Base-by-base conservation (phyloP, 2,888 invertebrate genomes). In the Trachelus tabidus region DNA sequence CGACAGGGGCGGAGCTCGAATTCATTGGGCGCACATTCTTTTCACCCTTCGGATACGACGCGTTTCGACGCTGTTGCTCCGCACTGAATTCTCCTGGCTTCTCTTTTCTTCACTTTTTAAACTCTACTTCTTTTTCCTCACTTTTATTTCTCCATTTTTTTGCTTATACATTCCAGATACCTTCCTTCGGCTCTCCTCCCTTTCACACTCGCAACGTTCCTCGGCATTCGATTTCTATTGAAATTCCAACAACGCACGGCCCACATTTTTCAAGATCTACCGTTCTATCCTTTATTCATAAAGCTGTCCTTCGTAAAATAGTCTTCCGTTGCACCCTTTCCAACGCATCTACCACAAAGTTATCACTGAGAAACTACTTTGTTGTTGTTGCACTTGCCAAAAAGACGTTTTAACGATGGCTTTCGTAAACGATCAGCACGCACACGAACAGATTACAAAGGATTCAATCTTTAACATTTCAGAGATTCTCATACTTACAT, bases 1-100 rank as follows among this genome's bases (percentile, higher is more conserved):
- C 79, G 76, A 80, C 80, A 79, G 81, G 84, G 90, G 90, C 89
- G 89, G 88, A 81, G 89, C 85, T 79, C 82, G 73, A 37, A 83
- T 74, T 73, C 80, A 71, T 71, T 71, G 71, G 71, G 31, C 15
- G 23, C 31, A 12, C 71, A 71, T 71, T 71, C 71, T 71, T 71
- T 71, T 71, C 71, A 71, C 31, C 71, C 71, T 71, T 71, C 71
- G 34, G 31, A 31, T 34, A 31, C 33, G 71, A 71, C 56, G 56
- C 23, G 23, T 56, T 56, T 56, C 56, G 9, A 56, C 56, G 56
- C 23, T 23, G 23, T 56, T 56, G 23, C 56, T 56, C 23, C 56
- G 56, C 56, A 23, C 9, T 15, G 56, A 56, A 56, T 56, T 56
- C 56, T 56, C 23, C 23, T 56, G 23, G 56, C 9, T 56, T 56